Conservation (phyloP, 30 jellyfish, hydroid and myxozoan species). For the Hydractinia symbiolongicarpus region DNA sequence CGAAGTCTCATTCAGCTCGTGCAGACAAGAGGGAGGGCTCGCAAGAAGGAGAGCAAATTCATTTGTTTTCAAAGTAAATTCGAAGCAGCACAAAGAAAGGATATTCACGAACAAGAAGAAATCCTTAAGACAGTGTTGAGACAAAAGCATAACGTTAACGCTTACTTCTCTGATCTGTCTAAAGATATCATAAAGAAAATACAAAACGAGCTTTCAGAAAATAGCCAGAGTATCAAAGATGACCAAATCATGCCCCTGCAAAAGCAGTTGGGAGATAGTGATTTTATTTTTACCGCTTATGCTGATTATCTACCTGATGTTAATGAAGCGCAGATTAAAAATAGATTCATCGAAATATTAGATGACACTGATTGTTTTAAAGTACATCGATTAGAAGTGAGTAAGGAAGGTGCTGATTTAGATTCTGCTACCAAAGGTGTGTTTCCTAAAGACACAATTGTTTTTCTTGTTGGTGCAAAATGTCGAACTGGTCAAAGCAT, state of each 20-base stretch:
- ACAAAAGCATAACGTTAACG: slow-evolving; percentile 23
- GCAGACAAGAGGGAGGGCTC: slow-evolving; percentile 72
- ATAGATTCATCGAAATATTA: slow-evolving; percentile 32
- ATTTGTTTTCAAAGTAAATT: slow-evolving; percentile 31
- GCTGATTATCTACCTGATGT: not conserved
- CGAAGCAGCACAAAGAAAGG: slow-evolving; percentile 5
- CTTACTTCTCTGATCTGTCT: slow-evolving; percentile 37
- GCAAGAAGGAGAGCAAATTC: slow-evolving; percentile 49
- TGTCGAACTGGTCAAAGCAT: not conserved
- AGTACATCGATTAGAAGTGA: slow-evolving; percentile 31
- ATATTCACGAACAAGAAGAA: slow-evolving; percentile 38
- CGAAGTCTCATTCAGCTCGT: slow-evolving; percentile 36
- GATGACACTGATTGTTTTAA: slow-evolving; percentile 35
- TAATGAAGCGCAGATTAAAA: not conserved
- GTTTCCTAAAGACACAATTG: slow-evolving; percentile 27
- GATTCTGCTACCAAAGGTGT: slow-evolving; percentile 41
- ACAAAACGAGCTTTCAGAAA: not conserved
- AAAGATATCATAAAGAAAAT: slow-evolving; percentile 32
- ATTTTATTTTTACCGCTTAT: slow-evolving; percentile 14
- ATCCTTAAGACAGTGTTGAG: slow-evolving; percentile 30
- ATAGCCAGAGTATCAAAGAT: not conserved
- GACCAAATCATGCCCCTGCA: not conserved
- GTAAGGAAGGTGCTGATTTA: slow-evolving; percentile 19
- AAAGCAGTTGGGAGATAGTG: not conserved
- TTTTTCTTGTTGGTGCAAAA: slow-evolving; percentile 42